Evolutionary conservation across 2,888 invertebrate genomes (phyloP), one percentile per base, ranked within the genome.

Genomic region (Timema podura): DNA sequence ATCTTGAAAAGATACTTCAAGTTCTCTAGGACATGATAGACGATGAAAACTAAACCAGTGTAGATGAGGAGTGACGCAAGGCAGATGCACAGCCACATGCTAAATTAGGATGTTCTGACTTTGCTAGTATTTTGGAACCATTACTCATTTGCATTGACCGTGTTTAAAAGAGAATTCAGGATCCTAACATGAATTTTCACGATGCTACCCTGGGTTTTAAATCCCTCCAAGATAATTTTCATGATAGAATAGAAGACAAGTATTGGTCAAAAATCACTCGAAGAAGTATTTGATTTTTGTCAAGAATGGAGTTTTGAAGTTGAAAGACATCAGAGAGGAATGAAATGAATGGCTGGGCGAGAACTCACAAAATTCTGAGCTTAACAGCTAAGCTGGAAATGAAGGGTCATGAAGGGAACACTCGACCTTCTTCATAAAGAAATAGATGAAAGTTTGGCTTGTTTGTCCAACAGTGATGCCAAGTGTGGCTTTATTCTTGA

Each of bases 251-350:
- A n/a, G n/a, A n/a, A n/a, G n/a, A n/a, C n/a, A n/a, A n/a, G n/a
- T n/a, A n/a, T 49, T 9, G 49, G 9, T 49, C 11, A 11, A 10
- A 11, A 49, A 10, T 49, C 49, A 49, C 49, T 49, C 49, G 11
- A 49, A 10, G 49, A 49, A 11, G 49, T 9, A 9, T 49, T 49
- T 9, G 49, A 10, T 11, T 49, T 11, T 49, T 49, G 49, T 49
- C 49, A 49, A 49, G 54, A 54, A 54, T 54, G 54, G 54, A 16
- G 6, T 7, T 6, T 54, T 54, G 5, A 5, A 54, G 13, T 15
- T 54, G 54, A 54, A 54, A 54, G 54, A 54, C 54, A 5, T 54
- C 54, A 16, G 10, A 54, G 54, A 54, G n/a, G 54, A 54, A 54
- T 15, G 11, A 54, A 54, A 54, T 15, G 13, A 54, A 7, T 5